A percentile compares a stretch with the other conserved stretches of the same genome.
Conservation (phyloP, 2,113 vertebrate species). For the Ramphastos sulfuratus region DNA sequence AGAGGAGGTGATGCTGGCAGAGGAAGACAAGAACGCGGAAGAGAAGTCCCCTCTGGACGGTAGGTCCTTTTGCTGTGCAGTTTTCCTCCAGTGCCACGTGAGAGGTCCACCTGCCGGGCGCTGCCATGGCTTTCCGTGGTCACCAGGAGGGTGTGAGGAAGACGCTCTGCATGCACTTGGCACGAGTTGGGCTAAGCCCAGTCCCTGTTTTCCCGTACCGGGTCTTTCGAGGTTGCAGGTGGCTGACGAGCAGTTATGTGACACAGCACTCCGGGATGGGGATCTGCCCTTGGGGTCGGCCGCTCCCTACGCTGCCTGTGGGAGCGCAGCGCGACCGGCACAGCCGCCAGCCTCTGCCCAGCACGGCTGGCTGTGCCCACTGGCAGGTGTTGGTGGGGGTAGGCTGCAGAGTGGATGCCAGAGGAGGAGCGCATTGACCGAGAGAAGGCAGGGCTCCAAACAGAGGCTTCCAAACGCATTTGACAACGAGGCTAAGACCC, state of each 20-base stretch:
- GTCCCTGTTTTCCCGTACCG: background rate
- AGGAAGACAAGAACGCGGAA: slow-evolving; percentile 93
- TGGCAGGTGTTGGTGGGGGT: background rate
- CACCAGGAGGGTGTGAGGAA: background rate
- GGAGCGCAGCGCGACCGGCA: background rate
- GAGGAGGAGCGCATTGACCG: background rate
- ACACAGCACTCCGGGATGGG: background rate
- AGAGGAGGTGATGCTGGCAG: slow-evolving; percentile 99
- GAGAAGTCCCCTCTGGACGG: slow-evolving; percentile 94
- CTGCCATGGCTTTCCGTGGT: background rate
- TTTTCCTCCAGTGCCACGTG: background rate
- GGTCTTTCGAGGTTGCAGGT: background rate
- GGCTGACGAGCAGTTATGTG: background rate
- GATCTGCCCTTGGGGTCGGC: slow-evolving; percentile 4
- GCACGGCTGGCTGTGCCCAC: background rate
- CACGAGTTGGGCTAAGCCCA: background rate
- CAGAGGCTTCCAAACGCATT: background rate
- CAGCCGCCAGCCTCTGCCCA: background rate
- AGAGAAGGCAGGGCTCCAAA: slow-evolving; percentile 45
- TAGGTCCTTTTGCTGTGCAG: slow-evolving; percentile 54
- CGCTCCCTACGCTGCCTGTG: background rate
- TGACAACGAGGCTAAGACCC: slow-evolving; percentile 41
- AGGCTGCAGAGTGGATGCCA: background rate
- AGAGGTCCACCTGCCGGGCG: background rate
- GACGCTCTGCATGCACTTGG: background rate